These are phyloP conservation scores for Acanthococcus lagerstroemiae DNA, from an alignment of 2,888 invertebrate genomes.

Conservation along the genomic window DNA sequence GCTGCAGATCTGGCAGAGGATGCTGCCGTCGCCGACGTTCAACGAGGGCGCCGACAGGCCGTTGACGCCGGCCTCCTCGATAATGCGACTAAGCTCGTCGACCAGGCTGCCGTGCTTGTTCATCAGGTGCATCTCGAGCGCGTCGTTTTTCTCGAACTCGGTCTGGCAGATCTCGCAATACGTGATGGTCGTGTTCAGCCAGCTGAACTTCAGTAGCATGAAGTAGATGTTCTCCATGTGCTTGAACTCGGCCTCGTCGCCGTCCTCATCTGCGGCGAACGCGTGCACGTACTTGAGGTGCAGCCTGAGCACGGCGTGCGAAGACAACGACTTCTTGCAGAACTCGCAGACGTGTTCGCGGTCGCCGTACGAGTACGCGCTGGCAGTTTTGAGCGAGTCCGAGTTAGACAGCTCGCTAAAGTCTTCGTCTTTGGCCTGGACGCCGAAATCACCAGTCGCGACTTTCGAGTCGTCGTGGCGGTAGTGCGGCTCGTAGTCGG, in stretches of 20 bases:
- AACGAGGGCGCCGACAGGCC: slow-evolving; percentile 24
- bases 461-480: neutral
- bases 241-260: slow-evolving; percentile 9
- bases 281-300: slow-evolving; percentile 21
- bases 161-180: slow-evolving; percentile 13
- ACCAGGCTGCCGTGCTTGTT: slow-evolving; percentile 36
- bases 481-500: neutral
- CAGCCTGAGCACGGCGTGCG: slow-evolving; percentile 3
- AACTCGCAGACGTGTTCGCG: neutral
- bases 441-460: neutral
- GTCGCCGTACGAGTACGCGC: neutral
- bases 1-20: slow-evolving; percentile 59
- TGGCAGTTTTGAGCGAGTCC: neutral
- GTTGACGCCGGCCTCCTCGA: slow-evolving; percentile 24
- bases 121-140: slow-evolving; percentile 26
- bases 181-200: slow-evolving; percentile 14
- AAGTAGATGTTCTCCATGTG: slow-evolving; percentile 18
- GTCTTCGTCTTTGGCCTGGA: neutral
- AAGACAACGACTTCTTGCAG: neutral
- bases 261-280: slow-evolving; percentile 1
- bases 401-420: neutral
- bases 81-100: slow-evolving; percentile 21
- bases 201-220: slow-evolving; percentile 21
- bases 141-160: slow-evolving; percentile 18
- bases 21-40: slow-evolving; percentile 36